Base-by-base conservation (phyloP, 92 coral and sea anemone genomes). In the Metridium senile region DNA sequence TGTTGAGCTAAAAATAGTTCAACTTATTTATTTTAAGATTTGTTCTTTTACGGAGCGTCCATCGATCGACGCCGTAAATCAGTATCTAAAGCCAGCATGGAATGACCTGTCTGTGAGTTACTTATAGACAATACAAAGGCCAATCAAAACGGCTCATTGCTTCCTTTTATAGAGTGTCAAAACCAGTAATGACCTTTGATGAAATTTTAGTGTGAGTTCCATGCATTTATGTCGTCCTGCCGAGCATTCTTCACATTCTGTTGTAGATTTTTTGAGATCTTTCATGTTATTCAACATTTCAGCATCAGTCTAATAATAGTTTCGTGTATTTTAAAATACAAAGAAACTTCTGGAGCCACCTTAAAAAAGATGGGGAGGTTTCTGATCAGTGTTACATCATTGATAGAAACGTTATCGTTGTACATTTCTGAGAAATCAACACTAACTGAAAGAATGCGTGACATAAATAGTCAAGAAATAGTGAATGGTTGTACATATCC, bases 121-220 rank as follows among this genome's bases (percentile, higher is more conserved):
- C 49, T 39, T 39, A 13, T 4, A 39, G 13, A 39, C 13, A 54
- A 22, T 54, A 54, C 22, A 39, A 39, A 39, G 49, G 76, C 58
- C 65, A 30, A 56, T 45, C 49, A 70, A 43, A 29, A 1, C n/a
- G 58, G 1, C 26, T 29, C 20, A 8, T 71, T 71, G 28, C 64
- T 53, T 71, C 76, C 76, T 71, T 71, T 71, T 71, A 71, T 71
- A 71, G 76, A 51, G 64, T 19, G 74, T 3, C 63, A 54, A 62
- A 54, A 59, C 27, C 21, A 21, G 47, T 22, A 18, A 16, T 71
- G 65, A 53, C 65, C 76, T 32, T 27, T 52, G 20, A 26, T 31
- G 39, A 29, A 68, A 4, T 54, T 31, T 35, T 31, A 25, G 31
- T 27, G 9, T 69, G 54, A 22, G 19, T 43, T 35, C 47, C 51